These are phyloP conservation scores for Mellilla xanthometata DNA, from an alignment of 2,888 invertebrate species.

Conservation along the genomic window DNA sequence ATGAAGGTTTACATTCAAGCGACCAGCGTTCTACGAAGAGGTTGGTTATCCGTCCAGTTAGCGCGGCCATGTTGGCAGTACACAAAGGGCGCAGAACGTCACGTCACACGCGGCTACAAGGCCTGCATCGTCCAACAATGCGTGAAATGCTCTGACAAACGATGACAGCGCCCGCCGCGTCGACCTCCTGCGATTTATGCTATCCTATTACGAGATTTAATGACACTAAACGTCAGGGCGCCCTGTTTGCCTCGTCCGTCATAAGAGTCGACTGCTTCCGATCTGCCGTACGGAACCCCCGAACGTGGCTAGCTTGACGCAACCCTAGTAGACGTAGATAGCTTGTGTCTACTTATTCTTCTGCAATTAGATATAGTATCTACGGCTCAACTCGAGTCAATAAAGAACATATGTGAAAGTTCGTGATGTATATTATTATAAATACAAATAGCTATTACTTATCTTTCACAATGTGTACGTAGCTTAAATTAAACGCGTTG, in stretches of 20 bases:
- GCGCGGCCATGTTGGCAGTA: not conserved
- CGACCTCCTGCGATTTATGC: slow-evolving; percentile 80
- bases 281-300: slow-evolving; percentile 46
- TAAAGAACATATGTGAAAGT: no score
- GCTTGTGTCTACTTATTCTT: no score
- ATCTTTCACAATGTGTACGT: no score
- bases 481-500: no score
- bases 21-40: not conserved
- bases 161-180: slow-evolving; percentile 76
- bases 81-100: slow-evolving; percentile 19
- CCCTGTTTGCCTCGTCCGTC: slow-evolving; percentile 62
- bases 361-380: no score
- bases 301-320: slow-evolving; percentile 18
- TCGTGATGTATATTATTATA: no score
- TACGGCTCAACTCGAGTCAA: no score
- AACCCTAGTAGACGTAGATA: no score
- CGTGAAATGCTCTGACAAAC: slow-evolving; percentile 83
- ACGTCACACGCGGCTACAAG: slow-evolving; percentile 41
- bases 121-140: slow-evolving; percentile 80
- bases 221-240: slow-evolving; percentile 74
- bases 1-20: no score
- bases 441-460: no score
- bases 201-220: slow-evolving; percentile 82
- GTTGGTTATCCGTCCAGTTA: not conserved
- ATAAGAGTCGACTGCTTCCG: slow-evolving; percentile 50